These are phyloP conservation scores for Adrianichthys oophorus DNA, from an alignment of 2,797 vertebrate genomes.

Conservation along the genomic window DNA sequence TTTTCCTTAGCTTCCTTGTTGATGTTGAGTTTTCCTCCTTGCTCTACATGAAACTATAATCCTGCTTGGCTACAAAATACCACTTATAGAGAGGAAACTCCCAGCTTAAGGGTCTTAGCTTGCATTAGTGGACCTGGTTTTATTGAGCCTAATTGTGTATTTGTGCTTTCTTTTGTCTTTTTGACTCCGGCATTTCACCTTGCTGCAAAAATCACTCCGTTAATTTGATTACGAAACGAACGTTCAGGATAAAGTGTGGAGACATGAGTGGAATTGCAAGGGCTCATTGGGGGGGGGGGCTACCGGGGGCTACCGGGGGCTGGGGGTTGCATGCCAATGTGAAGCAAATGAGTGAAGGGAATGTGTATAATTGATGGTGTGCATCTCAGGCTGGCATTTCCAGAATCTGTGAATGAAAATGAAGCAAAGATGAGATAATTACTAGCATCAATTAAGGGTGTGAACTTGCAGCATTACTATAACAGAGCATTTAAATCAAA, in stretches of 20 bases:
- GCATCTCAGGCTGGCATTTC: conserved; percentile 10
- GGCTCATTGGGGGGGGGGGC: conserved; percentile 4
- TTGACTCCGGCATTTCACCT: conserved; percentile 50
- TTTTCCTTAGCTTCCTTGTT: no score
- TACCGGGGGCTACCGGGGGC: no score
- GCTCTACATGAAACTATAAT: no score
- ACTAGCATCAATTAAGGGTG: no score
- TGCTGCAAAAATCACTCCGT: conserved; percentile 64
- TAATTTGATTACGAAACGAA: conserved; percentile 69
- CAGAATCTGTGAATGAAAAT: conserved; percentile 30
- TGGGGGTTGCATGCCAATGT: conserved; percentile 40
- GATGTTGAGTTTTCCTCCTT: no score
- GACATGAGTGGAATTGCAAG: conserved; percentile 51
- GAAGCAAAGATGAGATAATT: conserved; percentile 19
- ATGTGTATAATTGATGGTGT: conserved; percentile 25
- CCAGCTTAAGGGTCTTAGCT: conserved; percentile 23
- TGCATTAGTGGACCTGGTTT: conserved; percentile 46
- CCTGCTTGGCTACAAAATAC: conserved; percentile 5
- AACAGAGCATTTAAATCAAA: no score
- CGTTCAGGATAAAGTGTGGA: conserved; percentile 53
- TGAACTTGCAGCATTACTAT: no score
- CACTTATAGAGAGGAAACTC: conserved; percentile 25
- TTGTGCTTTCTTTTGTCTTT: conserved; percentile 53
- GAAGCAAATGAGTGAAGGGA: conserved; percentile 39
- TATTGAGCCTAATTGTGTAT: conserved; percentile 61